These are phyloP conservation scores for Thalassaphorura encarpata DNA, from an alignment of 1,140 invertebrate genomes.

Conservation along the genomic window DNA sequence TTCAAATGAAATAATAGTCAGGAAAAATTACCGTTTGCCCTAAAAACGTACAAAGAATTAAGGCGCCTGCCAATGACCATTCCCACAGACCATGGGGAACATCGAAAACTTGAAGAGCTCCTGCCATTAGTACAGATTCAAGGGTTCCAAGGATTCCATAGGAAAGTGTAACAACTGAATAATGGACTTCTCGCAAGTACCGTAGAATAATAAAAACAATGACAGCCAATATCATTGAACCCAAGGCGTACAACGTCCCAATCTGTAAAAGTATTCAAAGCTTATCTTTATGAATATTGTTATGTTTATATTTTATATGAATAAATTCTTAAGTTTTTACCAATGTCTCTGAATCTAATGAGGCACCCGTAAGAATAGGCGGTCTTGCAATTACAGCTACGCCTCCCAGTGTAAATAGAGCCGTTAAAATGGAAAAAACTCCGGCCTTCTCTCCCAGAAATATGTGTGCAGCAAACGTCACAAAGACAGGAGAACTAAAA, in stretches of 20 bases:
- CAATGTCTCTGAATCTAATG: neutral
- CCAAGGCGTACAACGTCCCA: neutral
- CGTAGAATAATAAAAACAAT: neutral
- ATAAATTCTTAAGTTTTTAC: too few species aligned
- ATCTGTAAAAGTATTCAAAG: neutral
- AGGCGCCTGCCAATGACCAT: neutral
- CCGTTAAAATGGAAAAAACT: neutral
- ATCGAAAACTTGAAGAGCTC: neutral
- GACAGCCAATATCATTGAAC: neutral
- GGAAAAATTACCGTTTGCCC: slow-evolving; percentile 2
- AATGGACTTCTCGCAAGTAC: neutral
- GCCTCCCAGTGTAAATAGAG: slow-evolving; percentile 1
- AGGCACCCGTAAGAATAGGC: neutral
- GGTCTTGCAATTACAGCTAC: neutral
- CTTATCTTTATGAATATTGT: too few species aligned
- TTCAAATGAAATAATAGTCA: neutral
- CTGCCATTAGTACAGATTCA: slow-evolving; percentile 11
- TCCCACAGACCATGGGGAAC: neutral
- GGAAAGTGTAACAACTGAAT: neutral
- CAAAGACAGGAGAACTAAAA: slow-evolving; percentile 2
- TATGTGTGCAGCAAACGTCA: neutral
- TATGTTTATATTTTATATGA: too few species aligned
- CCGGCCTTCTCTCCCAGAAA: slow-evolving; percentile 5
- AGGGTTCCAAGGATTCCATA: slow-evolving; percentile 17
- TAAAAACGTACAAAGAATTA: neutral